phyloP scores from a whole-genome alignment of 2,888 invertebrate species.

The Sabellastarte sp. region DNA sequence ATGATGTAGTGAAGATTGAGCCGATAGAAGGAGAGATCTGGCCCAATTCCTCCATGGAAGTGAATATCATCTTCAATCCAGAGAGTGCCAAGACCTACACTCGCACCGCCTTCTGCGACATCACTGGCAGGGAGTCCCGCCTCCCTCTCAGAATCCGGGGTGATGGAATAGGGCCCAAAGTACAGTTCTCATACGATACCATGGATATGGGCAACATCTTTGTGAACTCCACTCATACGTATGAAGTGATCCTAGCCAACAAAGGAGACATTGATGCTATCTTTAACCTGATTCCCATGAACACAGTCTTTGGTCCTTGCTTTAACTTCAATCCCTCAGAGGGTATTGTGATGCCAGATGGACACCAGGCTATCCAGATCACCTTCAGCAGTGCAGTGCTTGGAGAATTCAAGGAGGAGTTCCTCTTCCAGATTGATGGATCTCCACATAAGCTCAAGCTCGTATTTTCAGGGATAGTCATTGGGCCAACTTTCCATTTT shows the following conservation, averaged over 20 bases:
- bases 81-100: constrained; percentile 53
- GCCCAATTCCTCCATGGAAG: constrained; percentile 56
- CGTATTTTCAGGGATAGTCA: constrained; percentile 56
- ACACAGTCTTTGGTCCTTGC: constrained; percentile 52
- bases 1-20: constrained; percentile 56
- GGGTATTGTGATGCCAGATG: constrained; percentile 56
- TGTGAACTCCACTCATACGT: constrained; percentile 55
- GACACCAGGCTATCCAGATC: constrained; percentile 57
- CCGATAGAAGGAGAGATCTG: constrained; percentile 59
- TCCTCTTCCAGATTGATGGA: constrained; percentile 56
- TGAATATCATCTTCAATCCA: constrained; percentile 57
- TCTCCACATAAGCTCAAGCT: constrained; percentile 45
- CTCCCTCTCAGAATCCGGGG: constrained; percentile 56
- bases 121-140: constrained; percentile 57
- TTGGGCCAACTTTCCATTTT: constrained; percentile 60
- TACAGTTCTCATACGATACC: constrained; percentile 54
- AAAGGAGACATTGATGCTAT: constrained; percentile 60
- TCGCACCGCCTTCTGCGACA: constrained; percentile 57
- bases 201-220: constrained; percentile 59
- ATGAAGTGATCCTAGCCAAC: constrained; percentile 58
- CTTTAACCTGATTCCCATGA: constrained; percentile 47
- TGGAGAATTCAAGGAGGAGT: constrained; percentile 57
- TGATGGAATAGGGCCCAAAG: constrained; percentile 57
- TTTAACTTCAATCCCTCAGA: constrained; percentile 57
- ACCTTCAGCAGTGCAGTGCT: constrained; percentile 51